Evolutionary conservation across 2,797 vertebrate species (phyloP), one percentile per base, ranked within the genome.

Genomic region (Spinus pinus): DNA sequence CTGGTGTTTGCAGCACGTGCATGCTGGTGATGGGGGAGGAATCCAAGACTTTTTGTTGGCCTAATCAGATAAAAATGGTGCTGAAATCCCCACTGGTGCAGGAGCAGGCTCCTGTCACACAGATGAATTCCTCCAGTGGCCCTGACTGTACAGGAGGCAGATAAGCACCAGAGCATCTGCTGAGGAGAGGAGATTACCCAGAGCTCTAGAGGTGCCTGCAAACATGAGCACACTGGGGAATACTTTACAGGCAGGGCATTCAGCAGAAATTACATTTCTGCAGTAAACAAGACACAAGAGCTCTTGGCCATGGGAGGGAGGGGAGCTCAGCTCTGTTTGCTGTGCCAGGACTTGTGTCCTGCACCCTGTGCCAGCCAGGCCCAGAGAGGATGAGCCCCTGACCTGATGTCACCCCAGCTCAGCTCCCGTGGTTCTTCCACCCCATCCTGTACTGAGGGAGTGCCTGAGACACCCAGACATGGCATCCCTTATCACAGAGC

Each of bases 381-480:
- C 6, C 5, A 2, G 22, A 8, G 42, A 41, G 46, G 41, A 53
- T 1, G 41, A 62, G 81, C 62, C 58, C 39, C 33, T 41, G 23
- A 14, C 9, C 39, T 30, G 5, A 3, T 5, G 49, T 3, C 9
- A 23, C 0, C 47, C 35, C 33, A 87, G 31, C 37, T 61, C 66
- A 17, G n/a, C 41, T 73, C n/a, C 14, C 0, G 0, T 0, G 30
- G 22, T 24, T 67, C 57, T 31, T 39, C 12, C 62, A 42, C 54
- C 37, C 39, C 31, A 4, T n/a, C 57, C 50, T 37, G 3, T 2
- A 4, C 7, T 2, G 5, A 0, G 1, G 13, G 2, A 70, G n/a
- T 14, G 54, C 56, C 53, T 0, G 0, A 60, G 44, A 39, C 37
- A 66, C 56, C 25, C 49, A 31, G 35, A 30, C 54, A 58, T 1